phyloP scores from a whole-genome alignment of 2,888 invertebrate genomes.

The Hipparchia sbordonii region DNA sequence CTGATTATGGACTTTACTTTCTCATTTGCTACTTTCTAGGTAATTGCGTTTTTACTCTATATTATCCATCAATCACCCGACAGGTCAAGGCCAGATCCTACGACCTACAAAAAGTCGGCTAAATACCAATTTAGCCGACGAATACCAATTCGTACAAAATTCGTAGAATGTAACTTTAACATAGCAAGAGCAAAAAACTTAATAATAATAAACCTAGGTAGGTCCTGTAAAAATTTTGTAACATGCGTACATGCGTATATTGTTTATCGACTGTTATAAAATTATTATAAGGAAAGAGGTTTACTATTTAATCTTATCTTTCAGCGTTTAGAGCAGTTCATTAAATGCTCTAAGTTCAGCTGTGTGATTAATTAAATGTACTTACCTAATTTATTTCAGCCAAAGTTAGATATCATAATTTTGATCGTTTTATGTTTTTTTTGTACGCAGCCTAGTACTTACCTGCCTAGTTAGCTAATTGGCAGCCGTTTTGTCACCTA shows the following conservation, averaged over 20 bases:
- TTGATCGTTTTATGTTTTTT: neutral
- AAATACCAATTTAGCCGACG: too few species aligned
- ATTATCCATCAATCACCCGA: neutral
- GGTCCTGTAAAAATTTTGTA: neutral
- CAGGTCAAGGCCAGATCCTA: neutral
- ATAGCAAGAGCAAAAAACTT: neutral
- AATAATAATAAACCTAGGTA: too few species aligned
- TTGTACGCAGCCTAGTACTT: neutral
- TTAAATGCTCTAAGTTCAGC: too few species aligned
- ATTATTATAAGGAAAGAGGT: neutral
- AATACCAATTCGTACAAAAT: neutral
- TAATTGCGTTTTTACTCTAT: neutral
- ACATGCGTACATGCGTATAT: neutral
- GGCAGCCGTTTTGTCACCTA: constrained; percentile 1
- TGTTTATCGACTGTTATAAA: neutral
- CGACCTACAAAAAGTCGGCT: neutral
- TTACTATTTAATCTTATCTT: neutral
- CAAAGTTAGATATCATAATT: neutral
- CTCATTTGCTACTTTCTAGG: neutral
- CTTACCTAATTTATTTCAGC: neutral
- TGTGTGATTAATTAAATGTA: too few species aligned
- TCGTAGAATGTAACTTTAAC: neutral
- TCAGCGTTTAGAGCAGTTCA: neutral
- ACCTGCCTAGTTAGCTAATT: neutral
- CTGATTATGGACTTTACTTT: neutral